Evolutionary conservation across 2,797 vertebrate genomes (phyloP).

Genomic region (Centropyge bicolor): DNA sequence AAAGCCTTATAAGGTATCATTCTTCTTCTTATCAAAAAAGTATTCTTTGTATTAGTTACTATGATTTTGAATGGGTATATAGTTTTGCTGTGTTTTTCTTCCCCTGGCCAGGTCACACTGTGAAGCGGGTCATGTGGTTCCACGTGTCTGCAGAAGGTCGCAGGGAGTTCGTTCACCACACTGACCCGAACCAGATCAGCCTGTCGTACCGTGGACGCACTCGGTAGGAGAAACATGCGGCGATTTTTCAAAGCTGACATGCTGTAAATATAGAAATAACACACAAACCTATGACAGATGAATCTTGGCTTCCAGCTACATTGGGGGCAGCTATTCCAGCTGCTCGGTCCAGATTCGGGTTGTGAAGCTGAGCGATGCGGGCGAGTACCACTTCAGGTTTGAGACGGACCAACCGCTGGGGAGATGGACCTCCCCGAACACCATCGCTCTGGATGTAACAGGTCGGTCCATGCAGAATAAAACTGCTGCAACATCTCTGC

Average conservation of each 20-base stretch:
- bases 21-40: too few relatives aligned
- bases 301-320: constrained; percentile 69
- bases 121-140: constrained; percentile 86
- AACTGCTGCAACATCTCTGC: neutral
- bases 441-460: constrained; percentile 82
- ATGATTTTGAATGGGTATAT: neutral
- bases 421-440: constrained; percentile 85
- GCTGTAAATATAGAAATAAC: neutral
- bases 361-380: constrained; percentile 83
- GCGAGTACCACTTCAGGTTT: constrained; percentile 87
- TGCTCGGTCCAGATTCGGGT: constrained; percentile 84
- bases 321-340: constrained; percentile 83
- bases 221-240: constrained; percentile 60
- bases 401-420: constrained; percentile 84
- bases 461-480: constrained; percentile 57
- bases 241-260: constrained; percentile 4
- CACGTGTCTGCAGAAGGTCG: constrained; percentile 80
- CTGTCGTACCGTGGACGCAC: constrained; percentile 80
- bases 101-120: constrained; percentile 72
- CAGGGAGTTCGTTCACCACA: constrained; percentile 83
- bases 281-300: neutral
- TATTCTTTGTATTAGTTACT: neutral
- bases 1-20: neutral
- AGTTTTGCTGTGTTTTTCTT: neutral
- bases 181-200: constrained; percentile 79